A percentile compares a stretch with the other conserved stretches of the same genome.
Evolutionary conservation across 1,140 invertebrate species (phyloP).

Genomic region (Pentalonia nigronervosa): DNA sequence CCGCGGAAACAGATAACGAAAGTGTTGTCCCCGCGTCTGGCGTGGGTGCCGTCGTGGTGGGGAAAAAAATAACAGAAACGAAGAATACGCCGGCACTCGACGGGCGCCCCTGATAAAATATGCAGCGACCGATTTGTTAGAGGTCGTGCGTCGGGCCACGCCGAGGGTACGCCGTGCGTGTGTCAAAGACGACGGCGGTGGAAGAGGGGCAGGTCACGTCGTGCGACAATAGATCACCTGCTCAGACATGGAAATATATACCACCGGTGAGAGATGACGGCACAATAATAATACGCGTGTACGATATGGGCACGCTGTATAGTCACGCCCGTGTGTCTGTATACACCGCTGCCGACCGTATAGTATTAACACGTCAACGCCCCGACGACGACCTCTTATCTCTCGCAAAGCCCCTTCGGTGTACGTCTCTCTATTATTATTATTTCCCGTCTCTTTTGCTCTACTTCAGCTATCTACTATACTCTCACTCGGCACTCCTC

Average conservation of each 20-base stretch:
- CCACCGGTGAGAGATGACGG: background rate
- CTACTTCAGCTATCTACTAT: background rate
- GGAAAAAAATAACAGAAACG: background rate
- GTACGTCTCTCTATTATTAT: background rate
- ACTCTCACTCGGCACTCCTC: background rate
- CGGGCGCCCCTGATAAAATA: background rate
- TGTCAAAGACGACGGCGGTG: too few species aligned
- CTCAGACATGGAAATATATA: conserved; percentile 51
- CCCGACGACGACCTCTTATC: conserved; percentile 48
- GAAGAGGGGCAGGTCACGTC: background rate
- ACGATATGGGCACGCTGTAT: background rate
- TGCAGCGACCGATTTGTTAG: background rate
- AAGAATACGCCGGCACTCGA: background rate
- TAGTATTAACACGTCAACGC: conserved; percentile 50
- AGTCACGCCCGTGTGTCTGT: background rate
- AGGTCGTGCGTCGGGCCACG: background rate
- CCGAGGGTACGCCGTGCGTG: background rate
- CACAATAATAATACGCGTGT: background rate
- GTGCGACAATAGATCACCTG: conserved; percentile 40
- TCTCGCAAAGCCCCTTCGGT: conserved; percentile 31
- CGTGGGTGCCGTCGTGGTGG: too few species aligned
- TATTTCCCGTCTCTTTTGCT: background rate
- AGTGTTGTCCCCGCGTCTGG: background rate
- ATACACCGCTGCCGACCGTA: background rate
- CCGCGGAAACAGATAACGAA: background rate